Evolutionary conservation across 2,888 invertebrate genomes (phyloP).

Genomic region (Phlogophora meticulosa): DNA sequence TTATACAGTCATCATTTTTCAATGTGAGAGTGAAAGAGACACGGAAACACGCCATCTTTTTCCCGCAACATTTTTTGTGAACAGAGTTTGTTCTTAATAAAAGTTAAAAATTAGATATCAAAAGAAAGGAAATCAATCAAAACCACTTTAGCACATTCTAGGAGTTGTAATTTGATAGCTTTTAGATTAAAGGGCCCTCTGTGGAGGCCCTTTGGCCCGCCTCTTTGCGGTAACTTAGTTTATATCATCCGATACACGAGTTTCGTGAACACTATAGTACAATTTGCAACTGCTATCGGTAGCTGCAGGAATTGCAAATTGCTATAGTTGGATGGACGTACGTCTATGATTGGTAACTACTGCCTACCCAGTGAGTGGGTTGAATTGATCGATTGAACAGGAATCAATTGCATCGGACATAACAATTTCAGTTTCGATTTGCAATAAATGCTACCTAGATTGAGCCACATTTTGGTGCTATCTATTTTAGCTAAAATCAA

Average conservation of each 20-base stretch:
- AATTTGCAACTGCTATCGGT: slow-evolving; percentile 48
- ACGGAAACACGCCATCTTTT: not conserved
- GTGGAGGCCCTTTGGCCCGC: slow-evolving; percentile 53
- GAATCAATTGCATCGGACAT: not conserved
- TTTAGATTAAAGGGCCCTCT: slow-evolving; percentile 72
- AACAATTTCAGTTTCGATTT: not conserved
- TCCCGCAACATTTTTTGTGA: no score
- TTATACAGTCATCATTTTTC: no score
- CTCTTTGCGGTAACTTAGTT: slow-evolving; percentile 69
- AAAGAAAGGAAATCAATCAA: slow-evolving; percentile 55
- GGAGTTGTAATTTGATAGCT: slow-evolving; percentile 70
- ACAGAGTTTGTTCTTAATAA: not conserved
- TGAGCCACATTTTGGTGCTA: not conserved
- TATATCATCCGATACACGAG: slow-evolving; percentile 57
- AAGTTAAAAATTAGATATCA: slow-evolving; percentile 32
- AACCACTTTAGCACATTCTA: slow-evolving; percentile 62
- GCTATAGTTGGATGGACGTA: not conserved
- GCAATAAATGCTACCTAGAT: not conserved
- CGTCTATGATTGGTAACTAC: not conserved
- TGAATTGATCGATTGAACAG: slow-evolving; percentile 9
- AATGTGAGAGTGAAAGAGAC: not conserved
- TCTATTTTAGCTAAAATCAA: no score
- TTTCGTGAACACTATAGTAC: slow-evolving; percentile 15
- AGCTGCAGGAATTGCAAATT: slow-evolving; percentile 10
- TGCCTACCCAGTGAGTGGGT: not conserved